These are phyloP conservation scores for Araneus ventricosus DNA, from an alignment of 1,140 invertebrate species.

Conservation along the genomic window DNA sequence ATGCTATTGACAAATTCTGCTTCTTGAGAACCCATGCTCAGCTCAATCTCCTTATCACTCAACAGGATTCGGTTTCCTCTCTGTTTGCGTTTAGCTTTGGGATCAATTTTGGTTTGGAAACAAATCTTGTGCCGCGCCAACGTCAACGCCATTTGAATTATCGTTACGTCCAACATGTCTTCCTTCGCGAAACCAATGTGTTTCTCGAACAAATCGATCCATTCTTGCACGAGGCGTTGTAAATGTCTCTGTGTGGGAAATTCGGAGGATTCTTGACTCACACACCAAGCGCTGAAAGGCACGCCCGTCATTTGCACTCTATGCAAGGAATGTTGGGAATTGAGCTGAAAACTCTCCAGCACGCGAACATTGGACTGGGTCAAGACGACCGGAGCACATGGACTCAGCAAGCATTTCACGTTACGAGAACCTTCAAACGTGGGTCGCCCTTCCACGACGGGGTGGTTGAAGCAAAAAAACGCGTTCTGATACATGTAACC, in stretches of 20 bases:
- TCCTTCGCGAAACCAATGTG: not conserved
- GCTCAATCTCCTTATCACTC: not conserved
- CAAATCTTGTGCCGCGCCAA: constrained; percentile 19
- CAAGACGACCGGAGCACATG: not conserved
- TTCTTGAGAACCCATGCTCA: not conserved
- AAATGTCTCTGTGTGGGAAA: not conserved
- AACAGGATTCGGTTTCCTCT: not conserved
- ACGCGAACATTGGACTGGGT: not conserved
- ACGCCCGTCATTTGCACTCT: not conserved
- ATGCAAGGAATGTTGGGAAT: not conserved
- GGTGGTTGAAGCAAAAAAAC: constrained; percentile 16
- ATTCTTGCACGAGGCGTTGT: not conserved
- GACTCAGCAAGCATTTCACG: not conserved
- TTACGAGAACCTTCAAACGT: not conserved
- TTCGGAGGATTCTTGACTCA: not conserved
- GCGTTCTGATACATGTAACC: not conserved
- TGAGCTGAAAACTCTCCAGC: not conserved
- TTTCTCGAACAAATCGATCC: not conserved
- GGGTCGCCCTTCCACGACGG: not conserved
- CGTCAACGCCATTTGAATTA: constrained; percentile 1
- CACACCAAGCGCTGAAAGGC: not conserved
- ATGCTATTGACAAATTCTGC: not conserved
- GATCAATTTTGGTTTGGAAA: not conserved
- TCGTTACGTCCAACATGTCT: not conserved
- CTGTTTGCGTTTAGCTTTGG: not conserved